Conservation (phyloP, 2,888 invertebrate species). For the Parthenolecanium corni region DNA sequence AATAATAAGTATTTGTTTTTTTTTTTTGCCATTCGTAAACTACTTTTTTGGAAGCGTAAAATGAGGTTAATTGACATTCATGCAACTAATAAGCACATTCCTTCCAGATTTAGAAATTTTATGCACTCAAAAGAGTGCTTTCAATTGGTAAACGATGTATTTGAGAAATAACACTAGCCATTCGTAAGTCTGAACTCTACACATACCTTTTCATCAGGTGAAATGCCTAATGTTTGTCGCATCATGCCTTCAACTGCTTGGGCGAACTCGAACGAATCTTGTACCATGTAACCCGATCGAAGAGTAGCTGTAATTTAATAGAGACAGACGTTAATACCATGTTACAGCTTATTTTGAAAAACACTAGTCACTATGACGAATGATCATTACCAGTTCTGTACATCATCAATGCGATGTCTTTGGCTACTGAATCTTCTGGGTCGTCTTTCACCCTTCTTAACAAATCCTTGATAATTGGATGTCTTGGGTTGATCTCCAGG, state of each 20-base stretch:
- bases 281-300: slow-evolving; percentile 84
- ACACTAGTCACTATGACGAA: too few relatives aligned
- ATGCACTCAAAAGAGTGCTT: too few relatives aligned
- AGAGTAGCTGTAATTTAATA: slow-evolving; percentile 56
- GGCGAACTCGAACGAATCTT: slow-evolving; percentile 78
- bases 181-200: neutral
- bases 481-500: slow-evolving; percentile 92
- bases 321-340: neutral
- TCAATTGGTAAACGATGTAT: too few relatives aligned
- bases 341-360: too few relatives aligned
- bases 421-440: slow-evolving; percentile 62
- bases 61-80: too few relatives aligned
- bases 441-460: slow-evolving; percentile 68
- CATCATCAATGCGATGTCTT: slow-evolving; percentile 76
- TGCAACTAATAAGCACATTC: too few relatives aligned
- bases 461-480: slow-evolving; percentile 88
- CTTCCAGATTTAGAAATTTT: too few relatives aligned
- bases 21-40: too few relatives aligned
- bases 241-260: slow-evolving; percentile 83
- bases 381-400: slow-evolving; percentile 57
- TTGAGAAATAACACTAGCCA: too few relatives aligned
- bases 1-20: too few relatives aligned
- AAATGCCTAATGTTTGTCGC: slow-evolving; percentile 62
- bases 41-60: too few relatives aligned
- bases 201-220: slow-evolving; percentile 51